Percentiles rank a stretch among this genome's conserved stretches.
These are phyloP conservation scores for Pimpla rufipes DNA, from an alignment of 2,888 invertebrate species.

Conservation along the genomic window DNA sequence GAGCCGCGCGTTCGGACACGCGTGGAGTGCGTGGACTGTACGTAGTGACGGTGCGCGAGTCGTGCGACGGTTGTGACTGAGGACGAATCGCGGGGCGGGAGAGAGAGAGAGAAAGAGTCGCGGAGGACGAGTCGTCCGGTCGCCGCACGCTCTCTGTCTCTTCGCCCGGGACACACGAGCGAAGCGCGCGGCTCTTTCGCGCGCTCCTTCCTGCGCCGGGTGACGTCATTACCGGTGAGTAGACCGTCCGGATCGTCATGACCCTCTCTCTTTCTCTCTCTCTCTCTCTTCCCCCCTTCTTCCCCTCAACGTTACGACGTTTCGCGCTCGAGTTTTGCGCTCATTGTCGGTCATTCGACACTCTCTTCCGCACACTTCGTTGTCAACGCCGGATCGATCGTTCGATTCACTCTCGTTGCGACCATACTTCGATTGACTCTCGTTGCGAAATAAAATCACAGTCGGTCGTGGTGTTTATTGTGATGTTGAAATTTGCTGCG, in stretches of 20 bases:
- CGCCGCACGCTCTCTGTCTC: conserved; percentile 40
- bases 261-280: neutral
- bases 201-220: conserved; percentile 80
- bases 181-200: conserved; percentile 60
- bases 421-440: no score
- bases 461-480: no score
- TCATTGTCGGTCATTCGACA: no score
- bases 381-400: no score
- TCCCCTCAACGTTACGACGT: neutral
- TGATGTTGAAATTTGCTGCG: no score
- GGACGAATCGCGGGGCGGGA: conserved; percentile 66
- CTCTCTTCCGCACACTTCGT: no score
- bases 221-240: conserved; percentile 84
- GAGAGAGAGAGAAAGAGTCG: conserved; percentile 63
- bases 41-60: conserved; percentile 57
- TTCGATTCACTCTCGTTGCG: no score
- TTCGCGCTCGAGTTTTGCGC: neutral
- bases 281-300: no score
- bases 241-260: conserved; percentile 17
- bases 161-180: conserved; percentile 76
- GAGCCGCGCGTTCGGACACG: conserved; percentile 62
- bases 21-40: conserved; percentile 62
- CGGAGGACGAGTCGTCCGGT: conserved; percentile 72
- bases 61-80: conserved; percentile 52
- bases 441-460: no score